phyloP scores from a whole-genome alignment of 2,797 vertebrate species.

The Epinephelus awoara region DNA sequence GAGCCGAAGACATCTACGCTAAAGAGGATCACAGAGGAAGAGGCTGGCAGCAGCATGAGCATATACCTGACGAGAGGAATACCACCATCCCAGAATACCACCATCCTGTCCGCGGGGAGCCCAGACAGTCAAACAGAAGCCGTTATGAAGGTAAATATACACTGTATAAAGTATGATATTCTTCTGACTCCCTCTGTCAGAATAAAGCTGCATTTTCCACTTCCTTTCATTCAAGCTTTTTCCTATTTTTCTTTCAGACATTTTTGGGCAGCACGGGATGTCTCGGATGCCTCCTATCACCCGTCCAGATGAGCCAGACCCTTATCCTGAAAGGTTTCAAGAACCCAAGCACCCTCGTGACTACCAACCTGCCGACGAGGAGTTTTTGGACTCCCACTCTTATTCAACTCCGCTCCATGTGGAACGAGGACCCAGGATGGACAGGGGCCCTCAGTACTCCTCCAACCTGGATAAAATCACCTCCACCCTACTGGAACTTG shows the following conservation, averaged over 20 bases:
- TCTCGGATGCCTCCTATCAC: conserved; percentile 17
- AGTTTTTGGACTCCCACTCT: conserved; percentile 61
- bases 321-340: conserved; percentile 60
- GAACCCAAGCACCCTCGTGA: conserved; percentile 53
- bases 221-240: not conserved
- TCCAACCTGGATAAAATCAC: conserved; percentile 82
- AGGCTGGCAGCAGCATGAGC: conserved; percentile 53
- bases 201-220: not conserved
- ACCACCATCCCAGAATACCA: conserved; percentile 40
- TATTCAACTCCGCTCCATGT: conserved; percentile 46
- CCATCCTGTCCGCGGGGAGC: conserved; percentile 16
- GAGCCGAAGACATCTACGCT: conserved; percentile 41
- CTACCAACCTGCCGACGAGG: conserved; percentile 29
- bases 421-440: conserved; percentile 48
- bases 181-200: not conserved
- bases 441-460: conserved; percentile 52
- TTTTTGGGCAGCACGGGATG: conserved; percentile 24
- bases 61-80: conserved; percentile 7
- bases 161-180: not conserved
- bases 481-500: conserved; percentile 81
- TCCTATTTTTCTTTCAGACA: conserved; percentile 57
- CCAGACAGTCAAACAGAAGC: conserved; percentile 51
- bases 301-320: conserved; percentile 47
- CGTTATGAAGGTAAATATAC: conserved; percentile 71
- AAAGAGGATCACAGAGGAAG: conserved; percentile 43